Base-by-base conservation (phyloP, 1,140 invertebrate species). In the Calliphora vicina region DNA sequence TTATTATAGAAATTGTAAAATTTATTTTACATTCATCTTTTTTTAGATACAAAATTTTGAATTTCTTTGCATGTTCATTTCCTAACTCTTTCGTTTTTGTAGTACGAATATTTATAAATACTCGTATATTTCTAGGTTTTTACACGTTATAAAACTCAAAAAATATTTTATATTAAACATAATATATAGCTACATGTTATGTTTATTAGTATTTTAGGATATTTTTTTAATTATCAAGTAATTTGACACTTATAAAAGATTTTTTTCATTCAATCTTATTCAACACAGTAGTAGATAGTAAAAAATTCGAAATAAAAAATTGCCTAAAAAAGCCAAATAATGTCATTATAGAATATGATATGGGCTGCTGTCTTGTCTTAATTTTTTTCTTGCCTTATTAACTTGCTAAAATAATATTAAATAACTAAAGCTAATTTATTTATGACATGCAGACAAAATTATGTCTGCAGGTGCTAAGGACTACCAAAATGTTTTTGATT, bases 391-490 rank as follows among this genome's bases (percentile, higher is more conserved):
- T 67, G 20, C n/a, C 61, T 67, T 23, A 6, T 57, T 57, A 6
- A n/a, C n/a, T 57, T 57, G 15, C 20, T 10, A 67, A 67, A 67
- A 67, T 67, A 67, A 20, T 67, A 67, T 67, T 67, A 23, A 67
- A 67, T 67, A 67, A 67, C 61, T 12, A 25, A 67, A 20, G 50
- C 50, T 57, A 57, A 57, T 57, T 57, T 23, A 23, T 78, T 78
- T 78, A 78, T 78, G 74, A 78, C 74, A 78, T 78, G 74, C 74
- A 78, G 74, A 78, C 74, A 78, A 78, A 78, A 78, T 78, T 43
- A 78, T 78, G 35, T 78, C n/a, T 78, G 74, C 74, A 78, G 74
- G 74, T 78, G 74, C 74, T 42, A 78, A 26, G 23, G 12, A 35
- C 35, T 29, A 67, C n/a, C 17, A 67, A 57, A 57, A 57, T n/a